Evolutionary conservation across 2,113 vertebrate genomes (phyloP), one percentile per base, ranked within the genome.

Genomic region (Ancistrus triradiatus): DNA sequence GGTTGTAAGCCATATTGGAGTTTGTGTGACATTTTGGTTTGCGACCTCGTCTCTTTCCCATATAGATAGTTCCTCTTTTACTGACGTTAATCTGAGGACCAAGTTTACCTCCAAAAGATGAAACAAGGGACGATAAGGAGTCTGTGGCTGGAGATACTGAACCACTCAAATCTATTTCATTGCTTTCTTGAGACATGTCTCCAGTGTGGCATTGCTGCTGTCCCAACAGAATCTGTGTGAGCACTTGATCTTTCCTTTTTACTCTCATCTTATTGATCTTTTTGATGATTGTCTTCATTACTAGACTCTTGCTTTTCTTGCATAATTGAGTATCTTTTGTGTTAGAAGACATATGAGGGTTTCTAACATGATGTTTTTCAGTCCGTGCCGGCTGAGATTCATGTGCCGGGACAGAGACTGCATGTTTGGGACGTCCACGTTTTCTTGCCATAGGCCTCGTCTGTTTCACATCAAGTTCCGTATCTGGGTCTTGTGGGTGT

Each of bases 41-140:
- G 51, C 96, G 89, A 22, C 96, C 96, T 77, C 96, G 87, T 72
- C 94, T 91, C 65, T 99, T 99, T 69, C 96, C 96, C 88, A 99
- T 98, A 68, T 99, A 99, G 80, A 99, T 99, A 0, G 96, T 99
- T 67, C 96, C 96, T 84, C 94, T 93, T 85, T 99, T 99, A 81
- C 96, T 99, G 61, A 99, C 93, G 1, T 99, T 99, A 75, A 99
- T 98, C 72, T 98, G 96, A 77, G 95, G 95, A 48, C 93, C 94
- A 53, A 94, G 77, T 57, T 92, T 95, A 4, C 92, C 92, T 62
- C 93, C 89, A 42, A 99, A 96, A 0, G 95, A 93, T 64, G 92
- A 92, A 14, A 95, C 92, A 52, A 99, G 87, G 61, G 90, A 92
- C 7, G 94, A 93, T 61, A 97, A 91, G 0, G 93, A 89, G 38